Base-by-base conservation (phyloP, 1,140 invertebrate species). In the Drosophila punjabiensis region DNA sequence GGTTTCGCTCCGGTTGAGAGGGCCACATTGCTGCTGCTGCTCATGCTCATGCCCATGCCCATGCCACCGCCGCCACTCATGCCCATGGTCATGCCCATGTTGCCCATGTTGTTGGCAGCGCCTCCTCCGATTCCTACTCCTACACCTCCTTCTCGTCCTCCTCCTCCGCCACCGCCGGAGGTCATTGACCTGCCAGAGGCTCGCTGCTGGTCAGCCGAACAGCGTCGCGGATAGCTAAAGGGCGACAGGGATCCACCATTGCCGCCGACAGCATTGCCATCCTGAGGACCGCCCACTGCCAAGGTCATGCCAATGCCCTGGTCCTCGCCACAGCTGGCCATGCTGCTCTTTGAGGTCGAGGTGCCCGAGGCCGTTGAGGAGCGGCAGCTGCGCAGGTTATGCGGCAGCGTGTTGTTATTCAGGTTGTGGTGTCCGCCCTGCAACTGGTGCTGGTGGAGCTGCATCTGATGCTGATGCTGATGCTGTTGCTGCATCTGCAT, bases 301-400 rank as follows among this genome's bases (percentile, higher is more conserved):
- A 39, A 24, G 43, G 65, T 43, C 86, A 89, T 86, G 41, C 86
- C 86, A 20, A 92, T 92, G 62, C 91, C 89, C 37, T 93, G 92
- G 75, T 92, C 92, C 60, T 93, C 89, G 68, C 86, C 64, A 35
- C 79, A 87, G 39, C 92, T 92, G 75, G 88, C 80, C 87, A 93
- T 89, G 81, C 91, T 93, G 79, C 82, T 92, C 71, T 93, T 93
- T 8, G 87, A 93, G 8, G 92, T 92, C 9, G 91, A 93, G 11
- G 82, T 91, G 59, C 78, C 84, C 41, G 92, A 93, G 13, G 92
- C 88, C 5, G 92, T 91, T 13, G 92, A 91, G 16, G 87, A 90
- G 18, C 85, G 91, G 71, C 88, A 93, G 60, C 88, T 92, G 56
- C 88, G 68, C 73, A 92, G 41, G 30, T 92, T 92, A 41, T 92